Base-by-base conservation (phyloP, 2,888 invertebrate genomes). In the Abrostola tripartita region DNA sequence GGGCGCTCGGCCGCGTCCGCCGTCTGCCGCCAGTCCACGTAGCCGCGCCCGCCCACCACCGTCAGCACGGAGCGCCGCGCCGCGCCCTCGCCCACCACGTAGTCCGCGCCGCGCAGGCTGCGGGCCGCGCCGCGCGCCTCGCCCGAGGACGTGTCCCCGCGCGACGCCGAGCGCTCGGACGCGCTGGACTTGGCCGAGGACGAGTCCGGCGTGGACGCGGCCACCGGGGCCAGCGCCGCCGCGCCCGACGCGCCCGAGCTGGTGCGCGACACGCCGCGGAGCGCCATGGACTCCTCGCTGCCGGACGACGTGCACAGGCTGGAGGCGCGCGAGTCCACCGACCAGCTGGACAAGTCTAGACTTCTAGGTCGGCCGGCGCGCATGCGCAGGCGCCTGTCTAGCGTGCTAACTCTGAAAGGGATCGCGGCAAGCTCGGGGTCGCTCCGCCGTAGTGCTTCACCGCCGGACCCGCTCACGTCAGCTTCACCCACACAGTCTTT, bases 21-120 rank as follows among this genome's bases (percentile, higher is more conserved):
- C 14, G 97, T 96, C 82, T 97, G 97, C 61, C 97, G 95, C 97
- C 98, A 97, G 91, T 98, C 97, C 35, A 97, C 96, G 85, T 98
- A 98, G 5, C 98, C 98, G 10, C 98, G 95, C 1, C 98, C 98
- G 0, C 98, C 98, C 95, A 98, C 97, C 57, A 98, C 91, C 0
- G 98, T 98, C 50, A 98, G 96, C 37, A 98, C 96, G 0, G 98
- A 98, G 68, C 97, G 94, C 74, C 97, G 89, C 69, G 96, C 95
- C 81, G 95, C 74, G 82, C 95, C 84, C 76, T 89, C 88, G 47
- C 94, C 88, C 73, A 94, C 83, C 61, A 90, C 87, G 71, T 92
- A 93, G 75, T 93, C 92, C 7, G 92, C 88, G 1, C 92, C 94
- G 35, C 94, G 91, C 24, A 93, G 85, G 71, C 92, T 93, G 14